Evolutionary conservation across 2,888 invertebrate genomes (phyloP).

Genomic region (Amphipoea lucens): DNA sequence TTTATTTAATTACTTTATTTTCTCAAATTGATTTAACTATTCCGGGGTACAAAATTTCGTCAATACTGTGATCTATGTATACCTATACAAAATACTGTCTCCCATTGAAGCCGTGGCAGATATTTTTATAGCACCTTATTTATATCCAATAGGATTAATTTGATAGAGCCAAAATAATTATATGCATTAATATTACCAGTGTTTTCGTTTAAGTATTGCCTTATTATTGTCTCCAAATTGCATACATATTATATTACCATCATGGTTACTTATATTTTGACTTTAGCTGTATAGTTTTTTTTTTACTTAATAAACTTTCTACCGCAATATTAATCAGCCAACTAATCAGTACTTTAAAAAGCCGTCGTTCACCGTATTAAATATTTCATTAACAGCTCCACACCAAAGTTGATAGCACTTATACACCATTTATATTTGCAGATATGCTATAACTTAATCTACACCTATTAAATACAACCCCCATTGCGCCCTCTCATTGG

Average conservation of each 20-base stretch:
- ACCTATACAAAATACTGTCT: no score
- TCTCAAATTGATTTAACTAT: no score
- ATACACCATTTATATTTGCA: slow-evolving; percentile 85
- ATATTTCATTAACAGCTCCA: slow-evolving; percentile 82
- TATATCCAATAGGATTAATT: no score
- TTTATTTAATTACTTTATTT: no score
- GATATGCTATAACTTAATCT: slow-evolving; percentile 88
- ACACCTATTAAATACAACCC: slow-evolving; percentile 87
- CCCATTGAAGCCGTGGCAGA: no score
- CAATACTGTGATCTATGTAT: no score
- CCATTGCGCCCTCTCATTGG: slow-evolving; percentile 79
- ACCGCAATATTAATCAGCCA: slow-evolving; percentile 36
- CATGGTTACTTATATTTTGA: background rate
- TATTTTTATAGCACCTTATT: no score
- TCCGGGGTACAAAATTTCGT: no score
- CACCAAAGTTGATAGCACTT: slow-evolving; percentile 81
- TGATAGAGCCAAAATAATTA: no score
- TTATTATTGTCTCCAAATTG: no score
- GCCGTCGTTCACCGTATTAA: slow-evolving; percentile 64
- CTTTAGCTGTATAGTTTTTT: background rate
- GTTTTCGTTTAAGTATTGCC: no score
- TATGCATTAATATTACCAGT: no score
- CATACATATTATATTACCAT: background rate
- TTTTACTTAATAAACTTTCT: background rate
- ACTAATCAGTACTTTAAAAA: slow-evolving; percentile 52